phyloP scores from a whole-genome alignment of 2,113 vertebrate genomes.

The Ochotona princeps region DNA sequence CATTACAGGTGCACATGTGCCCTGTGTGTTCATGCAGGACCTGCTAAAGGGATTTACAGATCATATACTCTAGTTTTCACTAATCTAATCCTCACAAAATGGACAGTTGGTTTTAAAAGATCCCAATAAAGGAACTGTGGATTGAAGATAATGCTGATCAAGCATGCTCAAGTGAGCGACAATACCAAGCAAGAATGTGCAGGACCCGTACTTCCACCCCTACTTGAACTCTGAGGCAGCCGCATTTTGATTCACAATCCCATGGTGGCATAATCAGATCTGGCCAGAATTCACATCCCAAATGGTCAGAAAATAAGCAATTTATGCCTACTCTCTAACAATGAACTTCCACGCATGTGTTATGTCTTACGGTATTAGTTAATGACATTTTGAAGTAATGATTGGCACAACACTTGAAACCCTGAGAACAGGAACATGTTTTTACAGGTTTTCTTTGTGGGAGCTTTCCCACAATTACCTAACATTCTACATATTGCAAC shows the following conservation, averaged over 20 bases:
- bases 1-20: neutral
- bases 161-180: slow-evolving; percentile 18
- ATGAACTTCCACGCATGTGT: neutral
- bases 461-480: neutral
- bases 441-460: neutral
- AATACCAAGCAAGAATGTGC: slow-evolving; percentile 13
- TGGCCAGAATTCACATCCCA: neutral
- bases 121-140: slow-evolving; percentile 43
- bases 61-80: slow-evolving; percentile 50
- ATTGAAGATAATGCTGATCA: slow-evolving; percentile 28
- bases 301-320: neutral
- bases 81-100: slow-evolving; percentile 57
- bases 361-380: neutral
- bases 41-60: neutral
- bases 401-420: slow-evolving; percentile 1
- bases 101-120: slow-evolving; percentile 55
- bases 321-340: neutral
- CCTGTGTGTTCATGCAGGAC: neutral
- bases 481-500: neutral
- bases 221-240: neutral
- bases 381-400: neutral
- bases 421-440: neutral
- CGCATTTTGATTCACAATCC: neutral
- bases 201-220: neutral
- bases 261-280: neutral